Evolutionary conservation across 2,113 vertebrate species (phyloP), one percentile per base, ranked within the genome.

Genomic region (Myotis brandtii): DNA sequence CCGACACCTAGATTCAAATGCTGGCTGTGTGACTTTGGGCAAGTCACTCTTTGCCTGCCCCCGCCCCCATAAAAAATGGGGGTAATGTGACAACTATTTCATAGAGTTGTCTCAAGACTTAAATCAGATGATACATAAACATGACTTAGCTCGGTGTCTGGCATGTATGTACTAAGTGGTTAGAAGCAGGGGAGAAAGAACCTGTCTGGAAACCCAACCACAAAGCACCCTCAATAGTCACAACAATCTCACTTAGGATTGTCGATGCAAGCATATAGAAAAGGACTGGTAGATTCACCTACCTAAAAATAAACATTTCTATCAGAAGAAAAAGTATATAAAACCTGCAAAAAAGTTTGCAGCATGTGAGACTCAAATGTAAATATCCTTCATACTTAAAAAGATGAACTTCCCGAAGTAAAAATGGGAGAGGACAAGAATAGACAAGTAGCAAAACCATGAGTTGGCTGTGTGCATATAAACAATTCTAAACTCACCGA

Each of bases 361-460:
- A 43, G 40, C 9, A 20, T 20, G 46, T 70, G 40, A 67, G 27
- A 83, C n/a, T 94, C 18, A 86, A 66, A 20, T 86, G 2, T 70
- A 94, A 95, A 70, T 76, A 76, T n/a, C 52, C 48, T 79, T 80
- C 73, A 59, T 59, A 69, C 18, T 66, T 82, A 16, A 66, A 93
- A 97, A 92, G 34, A 77, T 86, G 34, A 92, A 30, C 18, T 95
- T 92, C 40, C 46, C n/a, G 34, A 84, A 48, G 54, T 90, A 86
- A 94, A 93, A 94, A 27, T 6, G 11, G 62, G 25, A 40, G 17
- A 86, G 14, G 50, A 67, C 14, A 82, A 72, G 62, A 93, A 93
- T 30, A 93, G 20, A 76, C 52, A 82, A 73, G 50, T 93, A 81
- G 62, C 16, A 80, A 87, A 84, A 54, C 40, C 64, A 70, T 56